Percentiles rank a stretch among this genome's conserved stretches.
Conservation (phyloP, 2,113 vertebrate species). For the Benitochromis conjunctus region DNA sequence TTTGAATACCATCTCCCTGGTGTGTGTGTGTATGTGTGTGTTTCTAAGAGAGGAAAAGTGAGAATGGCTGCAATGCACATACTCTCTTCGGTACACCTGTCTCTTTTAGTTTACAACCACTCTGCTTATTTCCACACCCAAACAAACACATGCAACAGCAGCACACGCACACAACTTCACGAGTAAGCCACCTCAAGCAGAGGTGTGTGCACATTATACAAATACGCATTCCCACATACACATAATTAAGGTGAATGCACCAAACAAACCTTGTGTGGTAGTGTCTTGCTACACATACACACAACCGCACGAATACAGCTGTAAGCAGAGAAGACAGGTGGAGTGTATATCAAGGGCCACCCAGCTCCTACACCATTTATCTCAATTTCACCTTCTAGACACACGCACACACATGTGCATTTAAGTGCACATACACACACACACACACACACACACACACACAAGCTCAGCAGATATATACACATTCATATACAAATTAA, state of each 20-base stretch:
- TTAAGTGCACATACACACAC: neutral
- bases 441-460: neutral
- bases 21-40: neutral
- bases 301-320: neutral
- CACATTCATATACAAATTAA: neutral
- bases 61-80: neutral
- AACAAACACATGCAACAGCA: neutral
- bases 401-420: neutral
- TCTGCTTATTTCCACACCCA: neutral
- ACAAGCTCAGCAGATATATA: neutral
- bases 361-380: constrained; percentile 43
- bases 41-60: neutral
- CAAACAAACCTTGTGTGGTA: neutral
- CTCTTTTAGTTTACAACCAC: constrained; percentile 29
- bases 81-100: constrained; percentile 32
- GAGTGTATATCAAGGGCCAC: neutral
- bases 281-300: neutral
- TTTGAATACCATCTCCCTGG: neutral
- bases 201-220: neutral
- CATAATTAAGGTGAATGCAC: neutral
- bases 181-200: neutral
- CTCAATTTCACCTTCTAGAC: constrained; percentile 31
- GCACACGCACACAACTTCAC: neutral
- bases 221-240: neutral
- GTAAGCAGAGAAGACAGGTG: constrained; percentile 42